Evolutionary conservation across 1,140 invertebrate species (phyloP).

Genomic region (Pollicipes pollicipes): DNA sequence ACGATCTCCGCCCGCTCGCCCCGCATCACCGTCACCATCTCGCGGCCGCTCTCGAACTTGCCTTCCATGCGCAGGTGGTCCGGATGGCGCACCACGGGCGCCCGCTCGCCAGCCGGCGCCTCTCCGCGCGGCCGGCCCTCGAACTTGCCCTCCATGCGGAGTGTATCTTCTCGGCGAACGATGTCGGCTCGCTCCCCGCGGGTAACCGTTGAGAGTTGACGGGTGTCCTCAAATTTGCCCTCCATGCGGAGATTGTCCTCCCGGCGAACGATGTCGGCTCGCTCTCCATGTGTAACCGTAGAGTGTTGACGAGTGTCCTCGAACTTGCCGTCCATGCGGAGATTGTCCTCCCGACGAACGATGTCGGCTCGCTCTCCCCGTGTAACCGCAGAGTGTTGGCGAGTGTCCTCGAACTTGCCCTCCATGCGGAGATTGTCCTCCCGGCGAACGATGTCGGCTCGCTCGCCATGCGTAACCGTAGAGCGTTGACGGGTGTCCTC

Average conservation of each 20-base stretch:
- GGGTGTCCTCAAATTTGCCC: conserved; percentile 35
- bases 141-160: conserved; percentile 26
- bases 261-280: conserved; percentile 26
- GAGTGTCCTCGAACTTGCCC: too few species aligned
- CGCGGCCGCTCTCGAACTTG: conserved; percentile 15
- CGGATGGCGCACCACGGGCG: conserved; percentile 25
- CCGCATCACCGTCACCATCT: conserved; percentile 8
- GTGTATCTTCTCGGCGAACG: conserved; percentile 25
- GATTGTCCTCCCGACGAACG: too few species aligned
- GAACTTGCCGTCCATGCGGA: conserved; percentile 30
- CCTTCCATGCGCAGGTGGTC: conserved; percentile 38
- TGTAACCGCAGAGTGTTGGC: too few species aligned
- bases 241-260: conserved; percentile 40
- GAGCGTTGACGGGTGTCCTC: too few species aligned
- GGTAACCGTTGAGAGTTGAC: conserved; percentile 26
- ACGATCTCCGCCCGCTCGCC: conserved; percentile 27
- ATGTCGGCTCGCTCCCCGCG: conserved; percentile 19
- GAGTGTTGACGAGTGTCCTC: conserved; percentile 32
- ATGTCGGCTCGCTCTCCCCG: too few species aligned
- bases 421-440: too few species aligned
- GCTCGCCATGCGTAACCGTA: too few species aligned
- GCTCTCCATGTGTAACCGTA: conserved; percentile 24
- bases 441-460: too few species aligned
- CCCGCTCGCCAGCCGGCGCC: conserved; percentile 26
- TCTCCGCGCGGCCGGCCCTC: conserved; percentile 24